Evolutionary conservation across 2,113 vertebrate species (phyloP).

Genomic region (Rhizomys pruinosus): DNA sequence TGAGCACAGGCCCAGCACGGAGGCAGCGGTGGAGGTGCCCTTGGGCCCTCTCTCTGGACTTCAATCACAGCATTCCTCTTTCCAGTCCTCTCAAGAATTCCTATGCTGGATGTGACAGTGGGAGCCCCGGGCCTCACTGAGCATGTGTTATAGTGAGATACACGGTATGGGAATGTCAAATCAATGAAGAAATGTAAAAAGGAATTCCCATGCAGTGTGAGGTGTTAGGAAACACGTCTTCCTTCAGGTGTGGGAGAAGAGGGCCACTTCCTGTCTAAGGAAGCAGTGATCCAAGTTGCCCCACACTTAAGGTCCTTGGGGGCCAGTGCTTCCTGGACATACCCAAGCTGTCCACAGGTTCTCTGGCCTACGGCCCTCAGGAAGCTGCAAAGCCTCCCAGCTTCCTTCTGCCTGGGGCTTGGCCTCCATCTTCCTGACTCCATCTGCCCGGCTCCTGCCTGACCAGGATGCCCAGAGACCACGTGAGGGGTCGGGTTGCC

Average conservation of each 20-base stretch:
- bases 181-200: too few species aligned
- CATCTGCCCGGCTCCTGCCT: neutral
- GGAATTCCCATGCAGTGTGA: neutral
- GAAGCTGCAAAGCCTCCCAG: neutral
- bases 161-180: too few species aligned
- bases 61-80: accelerated
- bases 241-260: too few species aligned
- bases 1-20: too few species aligned
- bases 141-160: too few species aligned
- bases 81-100: neutral
- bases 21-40: accelerated
- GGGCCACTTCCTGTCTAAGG: accelerated
- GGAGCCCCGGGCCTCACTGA: too few species aligned
- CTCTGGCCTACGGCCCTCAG: accelerated
- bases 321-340: too few species aligned
- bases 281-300: accelerated
- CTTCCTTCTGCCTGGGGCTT: neutral
- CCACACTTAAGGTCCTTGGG: neutral
- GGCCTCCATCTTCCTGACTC: neutral
- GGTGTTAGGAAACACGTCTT: neutral
- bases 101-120: neutral
- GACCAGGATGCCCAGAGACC: neutral
- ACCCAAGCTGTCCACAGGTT: too few species aligned
- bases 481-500: accelerated
- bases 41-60: neutral